phyloP scores from a whole-genome alignment of 2,888 invertebrate species.

The Drosophila mettleri region DNA sequence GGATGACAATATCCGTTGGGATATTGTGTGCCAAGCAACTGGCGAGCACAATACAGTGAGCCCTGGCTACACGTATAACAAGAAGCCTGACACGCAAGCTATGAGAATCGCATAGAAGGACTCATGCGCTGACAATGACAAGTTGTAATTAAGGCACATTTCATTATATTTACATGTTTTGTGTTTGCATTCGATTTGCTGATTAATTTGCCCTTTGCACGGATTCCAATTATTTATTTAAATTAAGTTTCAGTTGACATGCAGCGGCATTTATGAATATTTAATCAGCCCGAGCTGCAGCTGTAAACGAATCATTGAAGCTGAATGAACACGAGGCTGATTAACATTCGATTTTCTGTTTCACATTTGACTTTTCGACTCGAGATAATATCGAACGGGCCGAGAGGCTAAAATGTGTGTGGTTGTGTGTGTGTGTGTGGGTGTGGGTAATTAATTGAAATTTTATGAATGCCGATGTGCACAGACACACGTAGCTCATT shows the following conservation, averaged over 20 bases:
- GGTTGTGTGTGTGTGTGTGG: background rate
- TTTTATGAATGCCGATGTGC: slow-evolving; percentile 7
- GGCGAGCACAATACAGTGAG: slow-evolving; percentile 19
- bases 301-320: background rate
- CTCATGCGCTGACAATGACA: background rate
- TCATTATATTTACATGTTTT: background rate
- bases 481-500: background rate
- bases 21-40: background rate
- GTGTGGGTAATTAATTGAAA: slow-evolving; percentile 22
- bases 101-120: slow-evolving; percentile 1
- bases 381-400: no score
- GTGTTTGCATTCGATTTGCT: background rate
- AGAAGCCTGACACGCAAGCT: background rate
- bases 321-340: background rate
- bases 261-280: slow-evolving; percentile 4
- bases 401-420: no score
- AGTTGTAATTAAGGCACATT: background rate
- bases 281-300: background rate
- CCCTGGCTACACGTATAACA: background rate
- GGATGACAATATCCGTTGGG: background rate
- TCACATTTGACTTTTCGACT: background rate
- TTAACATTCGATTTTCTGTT: background rate
- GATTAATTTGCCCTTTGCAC: background rate
- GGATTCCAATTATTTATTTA: slow-evolving; percentile 4
- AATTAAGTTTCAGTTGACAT: background rate